Conservation (phyloP, 2,888 invertebrate species). For the Cerastis leucographa region DNA sequence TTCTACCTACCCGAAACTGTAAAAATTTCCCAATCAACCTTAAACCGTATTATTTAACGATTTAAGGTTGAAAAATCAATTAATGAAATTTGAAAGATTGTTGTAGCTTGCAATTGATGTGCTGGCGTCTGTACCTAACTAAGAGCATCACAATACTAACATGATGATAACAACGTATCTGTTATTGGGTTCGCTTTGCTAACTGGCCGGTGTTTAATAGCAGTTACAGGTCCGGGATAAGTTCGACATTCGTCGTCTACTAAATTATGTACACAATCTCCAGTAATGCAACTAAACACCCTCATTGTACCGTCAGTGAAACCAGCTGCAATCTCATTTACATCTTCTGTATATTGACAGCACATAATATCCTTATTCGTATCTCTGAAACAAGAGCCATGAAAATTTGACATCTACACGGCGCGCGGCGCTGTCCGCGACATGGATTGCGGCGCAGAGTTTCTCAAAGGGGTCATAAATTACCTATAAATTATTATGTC, state of each 20-base stretch:
- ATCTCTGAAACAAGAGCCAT: constrained; percentile 80
- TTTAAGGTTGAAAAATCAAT: too few relatives aligned
- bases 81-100: too few relatives aligned
- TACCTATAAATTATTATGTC: not conserved
- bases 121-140: not conserved
- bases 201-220: constrained; percentile 91
- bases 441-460: not conserved
- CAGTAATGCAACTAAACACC: constrained; percentile 88
- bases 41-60: too few relatives aligned
- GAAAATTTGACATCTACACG: not conserved
- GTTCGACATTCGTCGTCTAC: constrained; percentile 89
- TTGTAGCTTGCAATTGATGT: too few relatives aligned
- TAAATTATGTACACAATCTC: constrained; percentile 86
- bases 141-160: constrained; percentile 80
- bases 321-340: constrained; percentile 91
- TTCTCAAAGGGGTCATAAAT: not conserved
- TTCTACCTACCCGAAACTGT: too few relatives aligned
- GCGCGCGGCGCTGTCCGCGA: not conserved
- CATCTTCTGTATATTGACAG: constrained; percentile 91
- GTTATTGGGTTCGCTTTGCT: constrained; percentile 91
- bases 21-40: too few relatives aligned
- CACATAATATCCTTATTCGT: constrained; percentile 90
- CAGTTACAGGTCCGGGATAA: constrained; percentile 90
- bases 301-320: constrained; percentile 91
- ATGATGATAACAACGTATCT: constrained; percentile 90